These are phyloP conservation scores for Artibeus lituratus DNA, from an alignment of 2,797 vertebrate genomes.

Conservation along the genomic window DNA sequence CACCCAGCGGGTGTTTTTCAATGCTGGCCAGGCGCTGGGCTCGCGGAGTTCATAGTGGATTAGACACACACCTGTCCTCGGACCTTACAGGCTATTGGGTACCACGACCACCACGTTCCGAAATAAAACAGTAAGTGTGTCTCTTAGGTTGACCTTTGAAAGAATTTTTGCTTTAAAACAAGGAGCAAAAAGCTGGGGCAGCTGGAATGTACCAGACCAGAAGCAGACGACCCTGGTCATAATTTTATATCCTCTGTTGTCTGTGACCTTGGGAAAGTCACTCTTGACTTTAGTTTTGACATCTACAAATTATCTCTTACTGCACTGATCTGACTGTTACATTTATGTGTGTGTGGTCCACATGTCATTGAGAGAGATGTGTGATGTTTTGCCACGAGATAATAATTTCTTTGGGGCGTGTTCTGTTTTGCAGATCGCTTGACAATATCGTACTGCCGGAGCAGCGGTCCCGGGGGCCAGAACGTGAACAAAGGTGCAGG, in stretches of 20 bases:
- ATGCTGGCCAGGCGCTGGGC: accelerated
- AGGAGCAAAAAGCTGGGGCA: background rate
- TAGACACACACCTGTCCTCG: background rate
- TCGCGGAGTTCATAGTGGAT: background rate
- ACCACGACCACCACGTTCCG: background rate
- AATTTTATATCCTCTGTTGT: background rate
- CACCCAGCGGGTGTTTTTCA: background rate
- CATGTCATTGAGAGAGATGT: too few species aligned
- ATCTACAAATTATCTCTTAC: background rate
- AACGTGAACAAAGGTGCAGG: conserved; percentile 94
- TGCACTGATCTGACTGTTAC: background rate
- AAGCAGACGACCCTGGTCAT: background rate
- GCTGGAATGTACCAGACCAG: background rate
- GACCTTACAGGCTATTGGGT: background rate
- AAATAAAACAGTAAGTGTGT: background rate
- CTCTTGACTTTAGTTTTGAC: background rate
- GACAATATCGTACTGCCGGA: conserved; percentile 90
- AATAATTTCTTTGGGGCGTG: background rate
- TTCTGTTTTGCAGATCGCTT: conserved; percentile 86
- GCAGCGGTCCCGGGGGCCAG: conserved; percentile 95
- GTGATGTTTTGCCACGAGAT: background rate
- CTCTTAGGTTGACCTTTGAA: background rate
- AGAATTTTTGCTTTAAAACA: background rate
- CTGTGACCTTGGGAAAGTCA: background rate
- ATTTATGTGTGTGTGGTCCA: too few species aligned